Evolutionary conservation across 2,888 invertebrate genomes (phyloP).

Genomic region (Sipha maydis): DNA sequence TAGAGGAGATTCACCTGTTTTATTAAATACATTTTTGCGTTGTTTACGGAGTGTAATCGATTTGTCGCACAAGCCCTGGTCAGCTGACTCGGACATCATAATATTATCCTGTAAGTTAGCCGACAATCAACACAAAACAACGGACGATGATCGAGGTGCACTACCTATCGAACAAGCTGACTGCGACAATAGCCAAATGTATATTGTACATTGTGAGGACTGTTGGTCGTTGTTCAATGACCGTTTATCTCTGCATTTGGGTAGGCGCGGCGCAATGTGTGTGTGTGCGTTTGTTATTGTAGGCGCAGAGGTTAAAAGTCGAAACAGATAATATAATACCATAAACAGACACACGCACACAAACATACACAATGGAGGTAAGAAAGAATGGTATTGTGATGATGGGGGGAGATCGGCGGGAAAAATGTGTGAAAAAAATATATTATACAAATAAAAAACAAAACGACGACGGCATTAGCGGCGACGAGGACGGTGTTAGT

Average conservation of each 20-base stretch:
- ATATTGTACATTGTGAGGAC: not conserved
- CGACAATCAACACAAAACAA: not conserved
- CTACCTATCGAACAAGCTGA: not conserved
- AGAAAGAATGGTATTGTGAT: no score
- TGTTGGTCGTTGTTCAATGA: not conserved
- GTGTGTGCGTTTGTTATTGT: not conserved
- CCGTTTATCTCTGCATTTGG: not conserved
- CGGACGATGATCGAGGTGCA: not conserved
- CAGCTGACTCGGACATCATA: slow-evolving; percentile 38
- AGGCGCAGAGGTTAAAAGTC: slow-evolving; percentile 14
- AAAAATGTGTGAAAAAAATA: no score
- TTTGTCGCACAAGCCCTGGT: slow-evolving; percentile 44
- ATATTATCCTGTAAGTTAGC: not conserved
- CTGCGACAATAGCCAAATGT: not conserved
- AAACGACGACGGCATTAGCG: not conserved
- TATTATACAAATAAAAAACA: not conserved
- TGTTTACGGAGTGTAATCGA: slow-evolving; percentile 46
- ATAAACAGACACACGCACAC: no score
- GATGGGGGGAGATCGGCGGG: no score
- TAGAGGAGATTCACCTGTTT: slow-evolving; percentile 46
- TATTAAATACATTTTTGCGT: slow-evolving; percentile 44
- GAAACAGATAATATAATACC: no score
- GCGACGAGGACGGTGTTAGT: no score
- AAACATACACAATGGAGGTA: no score
- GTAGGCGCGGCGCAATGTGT: not conserved